A percentile compares a stretch with the other conserved stretches of the same genome.
Evolutionary conservation across 1,140 invertebrate genomes (phyloP).

Genomic region (Muscidifurax raptorellus): DNA sequence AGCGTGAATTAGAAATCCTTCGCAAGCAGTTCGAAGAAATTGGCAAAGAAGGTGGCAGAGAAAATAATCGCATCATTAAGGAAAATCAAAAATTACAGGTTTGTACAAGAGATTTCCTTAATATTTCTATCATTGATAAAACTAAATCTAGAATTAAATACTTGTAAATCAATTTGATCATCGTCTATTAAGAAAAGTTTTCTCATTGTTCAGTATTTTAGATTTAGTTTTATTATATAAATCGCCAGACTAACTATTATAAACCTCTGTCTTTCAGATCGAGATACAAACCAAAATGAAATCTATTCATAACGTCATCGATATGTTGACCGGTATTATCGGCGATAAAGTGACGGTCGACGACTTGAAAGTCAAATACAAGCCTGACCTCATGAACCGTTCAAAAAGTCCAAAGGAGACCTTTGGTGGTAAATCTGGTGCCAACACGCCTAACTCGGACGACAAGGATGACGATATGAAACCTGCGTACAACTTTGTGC

Average conservation of each 20-base stretch:
- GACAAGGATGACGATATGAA: conserved; percentile 65
- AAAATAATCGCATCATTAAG: conserved; percentile 83
- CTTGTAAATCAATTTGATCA: conserved; percentile 2
- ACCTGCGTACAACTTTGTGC: conserved; percentile 84
- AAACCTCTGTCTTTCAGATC: conserved; percentile 75
- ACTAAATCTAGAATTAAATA: background rate
- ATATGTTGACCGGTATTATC: conserved; percentile 88
- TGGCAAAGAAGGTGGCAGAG: conserved; percentile 78
- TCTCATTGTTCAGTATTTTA: background rate
- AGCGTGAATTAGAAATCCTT: conserved; percentile 85
- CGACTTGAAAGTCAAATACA: conserved; percentile 71
- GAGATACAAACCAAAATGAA: conserved; percentile 90
- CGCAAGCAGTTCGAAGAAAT: conserved; percentile 86
- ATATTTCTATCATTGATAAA: background rate
- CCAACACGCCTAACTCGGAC: conserved; percentile 68
- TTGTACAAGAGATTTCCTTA: conserved; percentile 68
- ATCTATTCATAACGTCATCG: conserved; percentile 88
- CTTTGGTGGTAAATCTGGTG: conserved; percentile 65
- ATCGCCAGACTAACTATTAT: background rate
- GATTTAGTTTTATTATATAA: no score
- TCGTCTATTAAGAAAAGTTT: conserved; percentile 39
- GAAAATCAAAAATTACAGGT: conserved; percentile 90
- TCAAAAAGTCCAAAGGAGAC: conserved; percentile 71
- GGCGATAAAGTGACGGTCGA: conserved; percentile 79
- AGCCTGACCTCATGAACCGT: conserved; percentile 64